A percentile compares a stretch with the other conserved stretches of the same genome.
phyloP scores from a whole-genome alignment of 1,140 invertebrate species.

The Drosophila nikananu region DNA sequence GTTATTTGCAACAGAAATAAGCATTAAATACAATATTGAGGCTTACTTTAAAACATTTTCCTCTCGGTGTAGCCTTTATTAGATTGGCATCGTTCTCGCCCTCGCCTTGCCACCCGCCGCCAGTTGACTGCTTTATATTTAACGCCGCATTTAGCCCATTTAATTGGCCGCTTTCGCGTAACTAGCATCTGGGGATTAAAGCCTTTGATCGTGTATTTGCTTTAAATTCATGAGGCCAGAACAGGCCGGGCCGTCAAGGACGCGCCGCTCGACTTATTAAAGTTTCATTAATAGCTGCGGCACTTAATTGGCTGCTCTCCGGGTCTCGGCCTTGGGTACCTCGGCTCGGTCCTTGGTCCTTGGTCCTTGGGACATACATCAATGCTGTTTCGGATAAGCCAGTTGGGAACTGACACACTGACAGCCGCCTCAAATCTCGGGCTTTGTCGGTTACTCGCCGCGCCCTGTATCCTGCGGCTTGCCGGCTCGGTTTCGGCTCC shows the following conservation, averaged over 20 bases:
- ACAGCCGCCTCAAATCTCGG: constrained; percentile 62
- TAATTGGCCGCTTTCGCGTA: constrained; percentile 76
- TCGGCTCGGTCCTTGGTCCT: neutral
- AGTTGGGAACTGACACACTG: constrained; percentile 60
- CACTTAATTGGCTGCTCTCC: constrained; percentile 62
- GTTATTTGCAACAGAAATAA: no score
- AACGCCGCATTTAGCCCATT: constrained; percentile 75
- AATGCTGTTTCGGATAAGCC: constrained; percentile 64
- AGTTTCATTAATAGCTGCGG: constrained; percentile 64
- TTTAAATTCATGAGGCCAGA: constrained; percentile 65
- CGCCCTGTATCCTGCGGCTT: constrained; percentile 31
- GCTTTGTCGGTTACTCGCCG: constrained; percentile 35
- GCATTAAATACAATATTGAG: no score
- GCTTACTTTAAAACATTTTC: neutral
- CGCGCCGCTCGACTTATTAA: constrained; percentile 54
- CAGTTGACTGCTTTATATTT: constrained; percentile 58
- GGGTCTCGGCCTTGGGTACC: constrained; percentile 22
- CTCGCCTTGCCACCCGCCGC: constrained; percentile 4
- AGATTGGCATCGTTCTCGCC: constrained; percentile 47
- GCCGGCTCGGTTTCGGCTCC: constrained; percentile 22
- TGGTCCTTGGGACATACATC: constrained; percentile 54
- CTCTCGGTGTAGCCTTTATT: constrained; percentile 51
- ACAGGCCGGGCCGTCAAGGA: constrained; percentile 47
- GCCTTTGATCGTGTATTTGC: constrained; percentile 76
- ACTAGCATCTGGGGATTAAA: constrained; percentile 75